Percentiles rank a stretch among this genome's conserved stretches.
These are phyloP conservation scores for Coregonus ussuriensis DNA, from an alignment of 2,797 vertebrate species.

Conservation along the genomic window DNA sequence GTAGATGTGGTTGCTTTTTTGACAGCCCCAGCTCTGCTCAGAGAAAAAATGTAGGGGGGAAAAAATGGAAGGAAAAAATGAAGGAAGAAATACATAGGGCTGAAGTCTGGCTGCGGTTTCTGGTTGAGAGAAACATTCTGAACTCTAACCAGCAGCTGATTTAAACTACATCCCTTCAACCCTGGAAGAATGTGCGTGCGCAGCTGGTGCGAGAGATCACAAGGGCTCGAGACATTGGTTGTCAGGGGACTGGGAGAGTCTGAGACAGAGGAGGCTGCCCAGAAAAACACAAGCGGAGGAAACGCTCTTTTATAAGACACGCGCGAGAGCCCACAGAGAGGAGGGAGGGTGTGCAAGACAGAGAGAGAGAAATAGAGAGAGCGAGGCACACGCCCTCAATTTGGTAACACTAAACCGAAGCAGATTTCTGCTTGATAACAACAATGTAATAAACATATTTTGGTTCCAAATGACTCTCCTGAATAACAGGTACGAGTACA, in stretches of 20 bases:
- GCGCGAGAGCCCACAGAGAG: neutral
- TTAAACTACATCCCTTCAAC: slow-evolving; percentile 36
- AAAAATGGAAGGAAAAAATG: neutral
- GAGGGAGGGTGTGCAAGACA: too few species aligned
- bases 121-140: slow-evolving; percentile 44
- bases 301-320: slow-evolving; percentile 38
- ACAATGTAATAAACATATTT: neutral
- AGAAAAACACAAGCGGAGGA: slow-evolving; percentile 63
- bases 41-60: slow-evolving; percentile 11
- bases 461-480: neutral
- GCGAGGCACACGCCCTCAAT: neutral
- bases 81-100: slow-evolving; percentile 9
- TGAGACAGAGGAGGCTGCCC: slow-evolving; percentile 53
- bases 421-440: neutral
- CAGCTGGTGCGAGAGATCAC: slow-evolving; percentile 34
- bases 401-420: neutral
- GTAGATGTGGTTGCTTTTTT: too few species aligned
- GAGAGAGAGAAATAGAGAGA: slow-evolving; percentile 12
- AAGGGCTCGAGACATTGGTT: slow-evolving; percentile 31
- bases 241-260: slow-evolving; percentile 57
- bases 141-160: slow-evolving; percentile 61
- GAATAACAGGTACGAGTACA: neutral
- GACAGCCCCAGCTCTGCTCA: too few species aligned
- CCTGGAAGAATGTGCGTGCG: slow-evolving; percentile 51
- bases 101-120: slow-evolving; percentile 43